Evolutionary conservation across 2,797 vertebrate species (phyloP), one percentile per base, ranked within the genome.

Genomic region (Prunella strophiata): DNA sequence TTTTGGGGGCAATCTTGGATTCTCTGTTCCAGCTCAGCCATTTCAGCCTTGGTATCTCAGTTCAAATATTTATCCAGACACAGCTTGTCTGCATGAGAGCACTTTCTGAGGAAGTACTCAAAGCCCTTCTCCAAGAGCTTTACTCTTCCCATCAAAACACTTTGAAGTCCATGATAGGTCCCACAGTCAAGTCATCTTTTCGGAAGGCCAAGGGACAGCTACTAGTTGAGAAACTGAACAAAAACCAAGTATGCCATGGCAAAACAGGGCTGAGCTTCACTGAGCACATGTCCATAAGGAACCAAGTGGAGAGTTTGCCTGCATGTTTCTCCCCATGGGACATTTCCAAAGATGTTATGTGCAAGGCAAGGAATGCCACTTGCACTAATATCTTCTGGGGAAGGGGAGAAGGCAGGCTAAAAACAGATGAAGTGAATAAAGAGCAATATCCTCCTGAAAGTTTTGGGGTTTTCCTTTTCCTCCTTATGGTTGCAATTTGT

Each of bases 211-310:
- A 30, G 17, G 66, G 87, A 59, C 13, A 61, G 23, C 27, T 86
- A 58, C 4, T 40, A 79, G 36, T 9, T 57, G 40, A 85, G 26
- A 66, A 84, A 32, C 14, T 63, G 29, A 52, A 34, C 22, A 27
- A 68, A 55, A 88, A 47, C 50, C 26, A 67, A 17, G 6, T 34
- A 25, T 62, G 19, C 22, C 40, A 11, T 20, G 25, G 30, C 36
- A 59, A 91, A 89, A 59, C 5, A 29, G 13, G 14, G 40, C 59
- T 1, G 2, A 89, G 16, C 17, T 59, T 70, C 71, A 27, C 7
- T 0, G 0, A 40, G 8, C 13, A 51, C 1, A 1, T 1, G 2
- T 27, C 26, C 3, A 1, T 50, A 48, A 59, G 8, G 30, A 59
- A 19, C 1, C 5, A 71, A 59, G 14, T 0, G 6, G 22, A 74